Base-by-base conservation (phyloP, 2,888 invertebrate species). In the Leucophenga maculata region DNA sequence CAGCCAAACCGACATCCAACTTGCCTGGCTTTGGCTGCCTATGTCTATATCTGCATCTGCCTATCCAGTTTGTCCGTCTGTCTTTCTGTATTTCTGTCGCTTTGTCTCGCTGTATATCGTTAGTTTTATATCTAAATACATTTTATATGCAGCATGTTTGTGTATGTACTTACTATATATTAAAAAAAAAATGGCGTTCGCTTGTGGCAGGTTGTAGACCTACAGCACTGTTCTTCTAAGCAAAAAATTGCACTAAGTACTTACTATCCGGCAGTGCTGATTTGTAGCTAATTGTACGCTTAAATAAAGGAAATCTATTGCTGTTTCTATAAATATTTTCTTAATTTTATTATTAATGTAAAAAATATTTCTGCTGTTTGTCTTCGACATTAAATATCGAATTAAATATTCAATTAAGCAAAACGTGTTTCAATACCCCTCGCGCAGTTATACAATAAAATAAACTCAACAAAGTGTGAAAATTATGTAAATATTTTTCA, bases 51-150 rank as follows among this genome's bases (percentile, higher is more conserved):
- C 70, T 69, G 46, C 52, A 69, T 55, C 39, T 39, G 52, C 9
- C 54, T 22, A 22, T 32, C 50, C 22, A 65, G 66, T 70, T 52
- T 62, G 59, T 72, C 16, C 13, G n/a, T 52, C 57, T n/a, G 31
- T 32, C 18, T 18, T 13, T 75, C 39, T 65, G 44, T 68, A 67
- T 72, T 71, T 55, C 65, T 55, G 60, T 75, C 64, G 48, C 72
- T 48, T 62, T 66, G 74, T 72, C 71, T 74, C 74, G 70, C 73
- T 77, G 52, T 71, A 62, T 77, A 73, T 79, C 75, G 74, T 67
- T 67, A 75, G 82, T 80, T 78, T 84, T 74, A 76, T 75, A 84
- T 80, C 83, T 77, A 81, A 79, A 77, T 79, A 74, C 46, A 26
- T 31, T 59, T 50, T 31, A 50, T 55, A 8, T 39, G 39, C 39